Base-by-base conservation (phyloP, 2,888 invertebrate genomes). In the Silvanus unidentatus region DNA sequence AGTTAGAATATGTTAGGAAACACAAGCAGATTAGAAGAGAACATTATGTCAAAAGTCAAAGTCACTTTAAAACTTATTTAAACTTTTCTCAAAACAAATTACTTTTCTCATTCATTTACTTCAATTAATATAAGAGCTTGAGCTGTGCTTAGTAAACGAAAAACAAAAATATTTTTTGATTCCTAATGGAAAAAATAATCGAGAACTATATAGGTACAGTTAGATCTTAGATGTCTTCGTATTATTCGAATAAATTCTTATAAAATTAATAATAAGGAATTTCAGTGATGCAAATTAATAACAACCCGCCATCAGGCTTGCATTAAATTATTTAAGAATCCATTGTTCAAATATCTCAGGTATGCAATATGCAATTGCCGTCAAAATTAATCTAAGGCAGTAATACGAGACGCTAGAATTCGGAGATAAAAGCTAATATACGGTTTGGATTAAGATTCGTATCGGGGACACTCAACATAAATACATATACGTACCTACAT, bases 61-160 rank as follows among this genome's bases (percentile, higher is more conserved):
- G 22, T 22, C 22, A 22, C 14, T 32, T 28, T 6, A 15, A 40
- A 40, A 28, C 16, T 40, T 32, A 34, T 40, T 30, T 29, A 5
- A 14, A 16, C n/a, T 16, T 16, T 16, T 16, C 2, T 34, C 30
- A 32, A 32, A 40, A 15, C 40, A 40, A 40, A 40, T 40, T 40
- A 34, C 40, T 32, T 40, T 40, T 32, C 32, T 30, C 30, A 16
- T 40, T 16, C 40, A 40, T 32, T 15, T 32, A 16, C 27, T 47
- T 38, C 30, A 43, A 43, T 47, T 47, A 27, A 38, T 43, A 38
- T n/a, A 22, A 22, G 22, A 5, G 8, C 3, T 5, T 3, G 3
- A 22, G 22, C 22, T 22, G 8, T 8, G 8, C n/a, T n/a, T n/a
- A n/a, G n/a, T n/a, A n/a, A n/a, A n/a, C n/a, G n/a, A n/a, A n/a